Percentiles rank a stretch among this genome's conserved stretches.
Conservation (phyloP, 2,797 vertebrate genomes). For the Lithobates sylvaticus region DNA sequence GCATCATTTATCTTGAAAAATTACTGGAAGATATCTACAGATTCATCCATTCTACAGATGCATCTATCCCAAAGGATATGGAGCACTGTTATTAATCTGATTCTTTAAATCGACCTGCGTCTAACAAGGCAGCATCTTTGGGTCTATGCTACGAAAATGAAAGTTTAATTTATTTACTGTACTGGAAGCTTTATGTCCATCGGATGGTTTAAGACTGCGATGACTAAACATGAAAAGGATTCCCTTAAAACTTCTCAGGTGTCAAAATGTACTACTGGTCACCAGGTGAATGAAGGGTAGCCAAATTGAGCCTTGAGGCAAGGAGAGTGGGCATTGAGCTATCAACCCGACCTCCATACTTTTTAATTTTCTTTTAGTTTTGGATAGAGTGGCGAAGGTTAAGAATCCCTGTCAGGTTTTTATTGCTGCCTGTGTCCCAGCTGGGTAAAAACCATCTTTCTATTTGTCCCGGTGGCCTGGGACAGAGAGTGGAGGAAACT, state of each 20-base stretch:
- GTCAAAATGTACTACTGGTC: not conserved
- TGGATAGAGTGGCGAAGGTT: no score
- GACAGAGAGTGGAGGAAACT: no score
- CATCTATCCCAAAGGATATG: not conserved
- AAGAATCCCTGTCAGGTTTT: no score
- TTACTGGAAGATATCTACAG: constrained; percentile 5
- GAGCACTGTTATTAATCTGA: not conserved
- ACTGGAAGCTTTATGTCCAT: not conserved
- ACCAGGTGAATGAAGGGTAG: not conserved
- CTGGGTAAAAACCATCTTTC: no score
- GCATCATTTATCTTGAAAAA: constrained; percentile 18
- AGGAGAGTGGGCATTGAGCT: not conserved
- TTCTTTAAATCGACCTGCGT: not conserved
- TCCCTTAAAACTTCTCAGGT: not conserved
- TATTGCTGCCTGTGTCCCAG: no score
- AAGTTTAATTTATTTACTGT: not conserved
- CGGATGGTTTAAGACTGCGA: not conserved
- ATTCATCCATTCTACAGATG: not conserved
- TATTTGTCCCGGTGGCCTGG: no score
- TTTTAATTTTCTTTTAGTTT: no score
- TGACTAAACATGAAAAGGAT: not conserved
- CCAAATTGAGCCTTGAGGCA: not conserved
- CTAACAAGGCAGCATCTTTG: constrained; percentile 7
- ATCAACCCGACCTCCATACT: not conserved
- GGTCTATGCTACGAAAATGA: not conserved